Base-by-base conservation (phyloP, 2,888 invertebrate species). In the Strigamia crassipes region DNA sequence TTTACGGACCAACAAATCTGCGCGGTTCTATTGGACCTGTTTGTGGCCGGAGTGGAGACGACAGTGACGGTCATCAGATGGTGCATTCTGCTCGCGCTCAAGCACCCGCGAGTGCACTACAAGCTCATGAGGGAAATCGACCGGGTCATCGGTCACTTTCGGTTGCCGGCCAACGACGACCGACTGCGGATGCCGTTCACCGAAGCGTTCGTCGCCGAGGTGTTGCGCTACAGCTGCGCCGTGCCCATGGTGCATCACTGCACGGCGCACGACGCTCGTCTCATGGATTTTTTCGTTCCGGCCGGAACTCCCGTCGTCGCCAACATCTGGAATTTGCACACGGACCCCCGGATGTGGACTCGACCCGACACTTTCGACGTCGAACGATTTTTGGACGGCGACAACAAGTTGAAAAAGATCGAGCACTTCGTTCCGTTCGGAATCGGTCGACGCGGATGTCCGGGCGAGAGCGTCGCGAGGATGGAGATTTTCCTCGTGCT, bases 401-500 rank as follows among this genome's bases (percentile, higher is more conserved):
- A 61, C 2, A 31, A 38, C 10, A 81, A 81, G 15, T 38, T 61
- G n/a, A n/a, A 66, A 13, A 81, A 38, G 15, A 18, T 34, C 10
- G 81, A 81, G 10, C 13, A 56, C 1, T 66, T 66, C 23, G 18
- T 61, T 10, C 66, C 61, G 9, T 81, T 81, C 34, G 81, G 81
- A 10, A 34, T 38, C 23, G 81, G 81, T 38, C 31, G 27, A 23
- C 18, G 21, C 18, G n/a, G 23, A 1, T 82, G 82, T 51, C 82
- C 77, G 12, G 82, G 81, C n/a, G 82, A 82, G 42, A 13, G 38
- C 18, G 34, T 82, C 15, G 81, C 82, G n/a, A 12, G 77, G 38
- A 82, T 81, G 73, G 82, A 82, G 18, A 18, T 82, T 15, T 78
- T 82, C 23, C 73, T 82, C 10, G 38, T 82, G 31, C 27, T 82